Evolutionary conservation across 2,113 vertebrate genomes (phyloP), one percentile per base, ranked within the genome.

Genomic region (Lepisosteus oculatus): DNA sequence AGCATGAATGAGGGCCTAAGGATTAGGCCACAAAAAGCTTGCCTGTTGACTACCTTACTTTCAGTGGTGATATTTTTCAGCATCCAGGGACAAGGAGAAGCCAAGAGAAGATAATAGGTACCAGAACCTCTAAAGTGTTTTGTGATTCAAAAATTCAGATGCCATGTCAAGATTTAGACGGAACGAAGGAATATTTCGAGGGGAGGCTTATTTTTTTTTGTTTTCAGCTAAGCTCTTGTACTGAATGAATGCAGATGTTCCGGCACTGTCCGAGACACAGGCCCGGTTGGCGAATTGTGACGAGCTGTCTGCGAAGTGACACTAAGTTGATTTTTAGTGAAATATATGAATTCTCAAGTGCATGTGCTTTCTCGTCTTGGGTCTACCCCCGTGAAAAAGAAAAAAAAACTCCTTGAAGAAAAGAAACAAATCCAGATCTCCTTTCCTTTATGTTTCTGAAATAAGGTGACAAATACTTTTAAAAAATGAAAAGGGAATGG

Each of bases 171-270:
- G 90, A 88, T 87, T 88, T 42, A 45, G 91, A 92, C 90, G 93
- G 90, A 87, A 90, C 90, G 89, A 92, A 89, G 90, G 90, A 91
- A 87, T 89, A 84, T 91, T 92, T 91, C 86, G 77, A 89, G 91
- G 90, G 92, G 91, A 89, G 90, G 91, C 91, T 85, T 75, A 86
- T 87, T 87, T 85, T 91, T 91, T 91, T 94, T 88, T 91, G 93
- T 95, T 90, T 90, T 86, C 78, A 90, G 89, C 91, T 95, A 94
- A 91, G 94, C 95, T 85, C 90, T 92, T 68, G 81, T 92, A 90
- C 90, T 93, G 94, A 96, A 95, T 97, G 95, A 97, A 95, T 95
- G 94, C 95, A 96, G 95, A 96, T 96, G 96, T 95, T 95, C 94
- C 92, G 92, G 61, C 78, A 87, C 90, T 88, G 91, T 91, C 93